Base-by-base conservation (phyloP, 2,888 invertebrate genomes). In the Abrostola triplasia region DNA sequence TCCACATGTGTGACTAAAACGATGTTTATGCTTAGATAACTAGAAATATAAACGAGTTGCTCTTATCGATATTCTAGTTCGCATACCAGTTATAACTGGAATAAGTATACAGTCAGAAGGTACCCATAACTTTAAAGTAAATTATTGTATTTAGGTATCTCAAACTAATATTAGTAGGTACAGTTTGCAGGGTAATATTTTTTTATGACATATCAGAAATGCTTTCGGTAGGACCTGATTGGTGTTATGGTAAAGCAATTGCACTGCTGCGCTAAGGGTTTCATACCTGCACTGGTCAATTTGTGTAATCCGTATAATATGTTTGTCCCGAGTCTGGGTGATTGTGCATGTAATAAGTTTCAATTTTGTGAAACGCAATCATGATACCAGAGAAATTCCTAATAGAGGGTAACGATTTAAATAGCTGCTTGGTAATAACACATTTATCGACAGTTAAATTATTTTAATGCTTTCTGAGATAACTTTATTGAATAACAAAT, bases 61-160 rank as follows among this genome's bases (percentile, higher is more conserved):
- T 67, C 53, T 72, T 71, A 67, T 73, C 71, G 50, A 7, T 53
- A 41, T 55, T 59, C 48, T 49, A 42, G 58, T 51, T 53, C 36
- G 0, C 13, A 35, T 50, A 44, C 57, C 42, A 51, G 59, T 64
- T 67, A 12, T 4, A 40, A 48, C 53, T 37, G n/a, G 48, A 51
- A 66, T 52, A 10, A 53, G 24, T 40, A n/a, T n/a, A n/a, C n/a
- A 35, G 44, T 13, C 13, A 8, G 13, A 24, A 24, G 13, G 9
- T 24, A 47, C 13, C 8, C 9, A 41, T 13, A 12, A 13, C 13
- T 44, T 44, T 5, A 4, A 44, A 8, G 4, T 13, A 12, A 6
- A 44, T 44, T 7, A 10, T 6, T 7, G 5, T 44, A 12, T 41
- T 13, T 13, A 7, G 8, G 13, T 44, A 44, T 13, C 13, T 24